Evolutionary conservation across 2,888 invertebrate genomes (phyloP), one percentile per base, ranked within the genome.

Genomic region (Noctua comes): DNA sequence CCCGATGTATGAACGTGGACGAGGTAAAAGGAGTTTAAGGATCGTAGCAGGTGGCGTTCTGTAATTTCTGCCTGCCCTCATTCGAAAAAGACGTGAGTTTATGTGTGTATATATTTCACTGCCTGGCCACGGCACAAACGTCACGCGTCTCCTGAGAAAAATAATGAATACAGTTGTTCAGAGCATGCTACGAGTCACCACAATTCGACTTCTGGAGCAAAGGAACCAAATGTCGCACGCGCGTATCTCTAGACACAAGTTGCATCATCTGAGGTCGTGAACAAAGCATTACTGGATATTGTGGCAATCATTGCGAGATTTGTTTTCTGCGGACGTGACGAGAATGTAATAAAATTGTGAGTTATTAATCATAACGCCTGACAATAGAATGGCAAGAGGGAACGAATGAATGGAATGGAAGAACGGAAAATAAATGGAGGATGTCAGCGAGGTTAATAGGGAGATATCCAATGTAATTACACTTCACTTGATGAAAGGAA

Each of bases 311-410:
- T 46, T 43, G 6, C 2, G 24, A 10, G 24, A 36, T 82, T 64
- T 46, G 36, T 64, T 13, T 76, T 36, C 16, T 31, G 46, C 4
- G 27, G 16, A 83, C 76, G 76, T 83, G 83, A 24, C 27, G 18
- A 27, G 83, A 83, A 64, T 64, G 24, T 3, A 46, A 76, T 13
- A 16, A 36, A 43, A 27, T 36, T 62, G 59, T 31, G 40, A 82
- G 77, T 75, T 75, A 75, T 51, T 51, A 82, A 51, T 82, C 76
- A 40, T 40, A 13, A 10, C n/a, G 6, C n/a, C n/a, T 48, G 24
- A 62, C 40, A 82, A 74, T 73, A 8, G 51, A 24, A 62, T 46
- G n/a, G 11, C 10, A 1, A 16, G 7, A 62, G 43, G 24, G 16
- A 48, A 13, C 6, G 11, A 74, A 51, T 40, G n/a, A 82, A 78